Evolutionary conservation across 2,888 invertebrate species (phyloP), one percentile per base, ranked within the genome.

Genomic region (Hydrotaea cyrtoneurina): DNA sequence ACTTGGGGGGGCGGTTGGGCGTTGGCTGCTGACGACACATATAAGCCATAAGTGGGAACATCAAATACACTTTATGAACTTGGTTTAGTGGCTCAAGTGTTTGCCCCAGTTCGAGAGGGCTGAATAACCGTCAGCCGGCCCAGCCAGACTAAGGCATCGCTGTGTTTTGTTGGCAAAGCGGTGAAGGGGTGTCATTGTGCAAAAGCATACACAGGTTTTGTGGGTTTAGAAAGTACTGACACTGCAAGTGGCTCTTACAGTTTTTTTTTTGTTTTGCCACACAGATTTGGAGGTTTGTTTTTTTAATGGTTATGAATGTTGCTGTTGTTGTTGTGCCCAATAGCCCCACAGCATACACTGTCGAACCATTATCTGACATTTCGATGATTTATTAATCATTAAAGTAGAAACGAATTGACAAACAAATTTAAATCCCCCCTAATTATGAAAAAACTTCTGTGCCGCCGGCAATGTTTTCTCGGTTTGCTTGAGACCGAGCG

Each of bases 41-140:
- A 59, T 7, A 21, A 23, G 23, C 26, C 2, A 15, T 59, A 2
- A 26, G 4, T 10, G 23, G 13, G 62, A 62, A 31, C 26, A 26
- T 26, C 26, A 62, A 62, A 62, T 62, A 31, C 62, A 31, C 31
- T 62, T 7, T 2, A 62, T 62, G 62, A 62, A 62, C 62, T 62
- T 62, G 36, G 21, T 71, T 85, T 69, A 73, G 82, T 62, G 36
- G 21, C 75, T 85, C 74, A 73, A 85, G 85, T 82, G 82, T 85
- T 85, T 85, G 73, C 73, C 82, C 11, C 69, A 82, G 89, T 89
- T 90, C 87, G 89, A 90, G 90, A 90, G 89, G 88, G 89, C 89
- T 91, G 91, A 90, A n/a, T n/a, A n/a, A 91, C 88, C 88, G 88
- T 89, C 26, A 23, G 23, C 90, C 87, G 87, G 55, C 50, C 13